Percentiles rank a stretch among this genome's conserved stretches.
Conservation (phyloP, 2,888 invertebrate genomes). For the Germaria angustata region DNA sequence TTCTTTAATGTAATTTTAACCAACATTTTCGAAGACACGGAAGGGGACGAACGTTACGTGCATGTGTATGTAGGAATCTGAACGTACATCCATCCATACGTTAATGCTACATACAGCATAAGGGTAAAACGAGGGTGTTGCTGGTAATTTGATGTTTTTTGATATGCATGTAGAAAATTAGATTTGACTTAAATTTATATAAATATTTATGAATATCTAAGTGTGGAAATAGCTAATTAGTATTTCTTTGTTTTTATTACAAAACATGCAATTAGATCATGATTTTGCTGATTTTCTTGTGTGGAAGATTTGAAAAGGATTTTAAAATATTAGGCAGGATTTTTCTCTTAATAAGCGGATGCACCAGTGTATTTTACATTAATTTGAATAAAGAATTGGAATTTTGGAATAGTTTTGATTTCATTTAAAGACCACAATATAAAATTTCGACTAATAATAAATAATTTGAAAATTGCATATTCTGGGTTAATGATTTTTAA, state of each 20-base stretch:
- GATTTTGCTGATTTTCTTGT: too few relatives aligned
- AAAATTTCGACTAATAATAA: too few relatives aligned
- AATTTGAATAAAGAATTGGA: too few relatives aligned
- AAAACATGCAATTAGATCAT: background rate
- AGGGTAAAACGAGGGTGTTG: constrained; percentile 3
- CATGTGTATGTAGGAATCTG: background rate
- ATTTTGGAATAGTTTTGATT: too few relatives aligned
- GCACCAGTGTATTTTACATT: too few relatives aligned
- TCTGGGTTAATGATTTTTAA: too few relatives aligned
- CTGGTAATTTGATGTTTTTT: constrained; percentile 16
- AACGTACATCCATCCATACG: background rate
- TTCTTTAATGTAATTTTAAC: constrained; percentile 2
- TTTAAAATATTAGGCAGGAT: background rate
- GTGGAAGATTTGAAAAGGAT: background rate
- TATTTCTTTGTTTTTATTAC: constrained; percentile 8
- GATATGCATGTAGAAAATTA: constrained; percentile 23
- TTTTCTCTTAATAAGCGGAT: too few relatives aligned
- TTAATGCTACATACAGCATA: background rate
- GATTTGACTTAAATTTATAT: constrained; percentile 10
- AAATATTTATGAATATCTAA: constrained; percentile 35
- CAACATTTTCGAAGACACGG: constrained; percentile 26
- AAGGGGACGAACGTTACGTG: constrained; percentile 9
- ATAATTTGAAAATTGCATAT: too few relatives aligned
- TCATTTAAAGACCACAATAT: too few relatives aligned
- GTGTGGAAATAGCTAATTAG: constrained; percentile 28